A percentile compares a stretch with the other conserved stretches of the same genome.
Conservation (phyloP, 2,113 vertebrate genomes). For the Amblyornis subalaris region DNA sequence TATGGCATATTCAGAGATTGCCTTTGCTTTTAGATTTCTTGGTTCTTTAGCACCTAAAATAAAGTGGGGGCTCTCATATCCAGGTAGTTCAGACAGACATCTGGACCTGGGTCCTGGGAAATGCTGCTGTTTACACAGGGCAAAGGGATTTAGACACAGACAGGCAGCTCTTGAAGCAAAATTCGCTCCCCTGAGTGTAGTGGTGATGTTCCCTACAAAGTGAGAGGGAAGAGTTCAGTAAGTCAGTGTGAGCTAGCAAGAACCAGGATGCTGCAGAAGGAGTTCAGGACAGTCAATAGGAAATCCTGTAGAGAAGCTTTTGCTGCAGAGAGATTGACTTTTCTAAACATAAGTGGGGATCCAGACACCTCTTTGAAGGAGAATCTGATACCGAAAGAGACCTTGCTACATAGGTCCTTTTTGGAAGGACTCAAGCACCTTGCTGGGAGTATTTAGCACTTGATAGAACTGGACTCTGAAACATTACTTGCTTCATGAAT, state of each 20-base stretch:
- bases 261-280: not conserved
- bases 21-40: not conserved
- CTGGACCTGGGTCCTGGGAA: not conserved
- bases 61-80: not conserved
- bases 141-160: not conserved
- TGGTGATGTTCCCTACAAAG: not conserved
- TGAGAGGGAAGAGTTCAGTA: not conserved
- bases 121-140: not conserved
- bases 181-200: not conserved
- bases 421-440: not conserved
- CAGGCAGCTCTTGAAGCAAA: not conserved
- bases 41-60: not conserved
- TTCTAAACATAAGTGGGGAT: not conserved
- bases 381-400: not conserved
- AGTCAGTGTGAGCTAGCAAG: not conserved
- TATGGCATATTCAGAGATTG: not conserved
- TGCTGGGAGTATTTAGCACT: not conserved
- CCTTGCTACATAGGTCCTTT: not conserved
- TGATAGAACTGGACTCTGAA: not conserved
- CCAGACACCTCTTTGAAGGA: not conserved
- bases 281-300: not conserved
- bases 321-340: not conserved
- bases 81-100: not conserved
- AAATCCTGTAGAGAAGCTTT: not conserved
- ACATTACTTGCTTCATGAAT: not conserved